phyloP scores from a whole-genome alignment of 2,888 invertebrate genomes.

The Mechanitis mazaeus region DNA sequence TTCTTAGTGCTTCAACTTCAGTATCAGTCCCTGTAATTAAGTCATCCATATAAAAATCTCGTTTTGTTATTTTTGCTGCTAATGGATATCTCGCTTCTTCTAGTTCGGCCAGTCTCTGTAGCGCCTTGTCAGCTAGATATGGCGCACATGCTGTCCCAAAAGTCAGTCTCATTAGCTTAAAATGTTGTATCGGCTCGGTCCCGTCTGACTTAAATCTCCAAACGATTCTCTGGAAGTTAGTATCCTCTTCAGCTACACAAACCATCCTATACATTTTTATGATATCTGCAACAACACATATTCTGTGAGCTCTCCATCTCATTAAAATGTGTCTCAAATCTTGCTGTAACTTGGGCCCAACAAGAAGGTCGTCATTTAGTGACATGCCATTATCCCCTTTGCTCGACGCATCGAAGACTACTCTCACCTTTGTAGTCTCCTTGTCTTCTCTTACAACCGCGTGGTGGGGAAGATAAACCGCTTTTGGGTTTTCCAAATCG shows the following conservation, averaged over 20 bases:
- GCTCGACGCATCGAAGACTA: constrained; percentile 25
- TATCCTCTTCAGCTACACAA: constrained; percentile 17
- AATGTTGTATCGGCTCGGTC: constrained; percentile 20
- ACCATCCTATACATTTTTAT: constrained; percentile 28
- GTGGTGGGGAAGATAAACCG: constrained; percentile 25
- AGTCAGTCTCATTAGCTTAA: constrained; percentile 24
- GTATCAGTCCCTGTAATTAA: constrained; percentile 27
- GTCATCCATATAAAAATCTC: constrained; percentile 7
- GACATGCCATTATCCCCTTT: constrained; percentile 20
- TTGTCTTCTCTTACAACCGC: constrained; percentile 22
- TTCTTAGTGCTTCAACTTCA: constrained; percentile 24
- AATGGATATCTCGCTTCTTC: constrained; percentile 7
- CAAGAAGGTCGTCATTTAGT: constrained; percentile 23
- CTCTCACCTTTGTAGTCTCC: constrained; percentile 23
- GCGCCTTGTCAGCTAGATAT: constrained; percentile 26
- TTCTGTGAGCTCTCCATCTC: constrained; percentile 23
- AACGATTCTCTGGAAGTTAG: constrained; percentile 25
- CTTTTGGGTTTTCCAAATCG: not conserved
- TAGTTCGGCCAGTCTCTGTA: constrained; percentile 19
- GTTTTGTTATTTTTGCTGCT: constrained; percentile 4
- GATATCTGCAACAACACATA: constrained; percentile 22
- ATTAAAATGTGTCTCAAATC: constrained; percentile 25
- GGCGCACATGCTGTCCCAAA: constrained; percentile 32
- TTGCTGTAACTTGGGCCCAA: constrained; percentile 28
- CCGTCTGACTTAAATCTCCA: constrained; percentile 23